Evolutionary conservation across 2,888 invertebrate species (phyloP).

Genomic region (Achlya flavicornis): DNA sequence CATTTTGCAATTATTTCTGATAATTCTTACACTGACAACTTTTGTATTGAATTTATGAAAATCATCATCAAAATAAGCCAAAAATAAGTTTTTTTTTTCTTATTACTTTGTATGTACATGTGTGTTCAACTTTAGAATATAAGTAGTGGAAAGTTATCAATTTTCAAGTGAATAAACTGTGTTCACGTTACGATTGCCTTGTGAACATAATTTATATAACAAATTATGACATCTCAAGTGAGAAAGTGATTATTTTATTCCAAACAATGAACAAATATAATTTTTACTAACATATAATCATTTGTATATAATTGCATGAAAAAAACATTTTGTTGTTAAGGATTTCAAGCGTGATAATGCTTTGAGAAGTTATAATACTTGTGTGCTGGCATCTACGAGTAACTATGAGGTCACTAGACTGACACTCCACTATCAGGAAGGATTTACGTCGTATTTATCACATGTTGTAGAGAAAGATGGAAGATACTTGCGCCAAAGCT

Average conservation of each 20-base stretch:
- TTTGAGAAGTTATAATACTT: slow-evolving; percentile 34
- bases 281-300: slow-evolving; percentile 50
- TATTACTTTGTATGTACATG: slow-evolving; percentile 66
- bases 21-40: slow-evolving; percentile 45
- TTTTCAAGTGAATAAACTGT: slow-evolving; percentile 49
- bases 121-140: slow-evolving; percentile 76
- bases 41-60: slow-evolving; percentile 38
- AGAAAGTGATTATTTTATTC: slow-evolving; percentile 73
- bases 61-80: slow-evolving; percentile 72
- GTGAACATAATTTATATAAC: slow-evolving; percentile 54
- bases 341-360: slow-evolving; percentile 37
- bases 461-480: background rate
- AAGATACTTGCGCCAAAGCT: slow-evolving; percentile 7
- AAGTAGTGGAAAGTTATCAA: slow-evolving; percentile 68
- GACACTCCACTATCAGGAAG: slow-evolving; percentile 15
- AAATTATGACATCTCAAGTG: slow-evolving; percentile 58
- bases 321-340: slow-evolving; percentile 41
- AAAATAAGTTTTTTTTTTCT: slow-evolving; percentile 64
- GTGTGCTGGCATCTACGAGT: slow-evolving; percentile 37
- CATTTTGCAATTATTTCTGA: slow-evolving; percentile 47
- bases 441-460: background rate
- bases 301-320: slow-evolving; percentile 48
- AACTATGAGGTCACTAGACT: slow-evolving; percentile 31
- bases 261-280: slow-evolving; percentile 73
- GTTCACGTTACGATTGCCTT: slow-evolving; percentile 57